These are phyloP conservation scores for Artibeus jamaicensis DNA, from an alignment of 2,797 vertebrate species.

Conservation along the genomic window DNA sequence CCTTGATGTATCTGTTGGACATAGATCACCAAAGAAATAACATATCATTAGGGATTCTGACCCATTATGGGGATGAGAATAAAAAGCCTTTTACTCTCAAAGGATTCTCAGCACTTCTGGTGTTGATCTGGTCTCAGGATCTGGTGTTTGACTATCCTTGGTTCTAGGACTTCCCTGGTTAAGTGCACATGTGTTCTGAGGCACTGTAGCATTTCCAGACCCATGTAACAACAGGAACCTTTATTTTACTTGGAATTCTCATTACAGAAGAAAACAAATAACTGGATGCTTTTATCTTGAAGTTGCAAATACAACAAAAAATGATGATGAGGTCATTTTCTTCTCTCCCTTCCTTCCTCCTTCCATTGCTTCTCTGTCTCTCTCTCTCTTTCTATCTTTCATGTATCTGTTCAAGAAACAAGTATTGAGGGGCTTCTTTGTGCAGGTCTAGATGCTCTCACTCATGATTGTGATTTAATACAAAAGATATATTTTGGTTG, in stretches of 20 bases:
- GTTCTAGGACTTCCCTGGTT: background rate
- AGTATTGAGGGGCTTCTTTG: background rate
- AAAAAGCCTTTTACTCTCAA: background rate
- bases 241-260: background rate
- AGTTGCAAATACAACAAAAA: background rate
- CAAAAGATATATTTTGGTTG: background rate
- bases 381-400: background rate
- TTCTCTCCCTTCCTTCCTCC: background rate
- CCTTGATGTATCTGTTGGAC: background rate
- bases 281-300: background rate
- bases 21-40: background rate
- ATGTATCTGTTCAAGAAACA: background rate
- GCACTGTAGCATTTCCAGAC: background rate
- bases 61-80: background rate
- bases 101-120: background rate
- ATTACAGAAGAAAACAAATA: background rate
- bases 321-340: background rate
- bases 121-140: background rate
- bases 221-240: background rate
- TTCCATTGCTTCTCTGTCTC: background rate
- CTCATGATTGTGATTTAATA: background rate
- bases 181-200: background rate
- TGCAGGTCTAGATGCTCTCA: background rate
- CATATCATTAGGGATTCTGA: background rate
- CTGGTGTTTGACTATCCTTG: no score